Evolutionary conservation across 1,140 invertebrate genomes (phyloP), one percentile per base, ranked within the genome.

Genomic region (Epicauta chinensis): DNA sequence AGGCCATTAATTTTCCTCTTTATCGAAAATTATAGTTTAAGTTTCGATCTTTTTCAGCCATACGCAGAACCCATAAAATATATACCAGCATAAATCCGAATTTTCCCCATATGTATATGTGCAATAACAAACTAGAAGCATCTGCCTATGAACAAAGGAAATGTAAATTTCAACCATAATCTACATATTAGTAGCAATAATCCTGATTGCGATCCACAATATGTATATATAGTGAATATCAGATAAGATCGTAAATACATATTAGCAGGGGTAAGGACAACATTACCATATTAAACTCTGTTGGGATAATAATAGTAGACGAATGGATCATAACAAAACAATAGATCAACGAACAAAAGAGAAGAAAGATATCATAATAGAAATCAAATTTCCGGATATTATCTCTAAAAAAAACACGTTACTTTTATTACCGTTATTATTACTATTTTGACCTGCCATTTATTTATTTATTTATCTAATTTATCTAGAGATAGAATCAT

Each of bases 221-320:
- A 40, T 38, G 36, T 30, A 10, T 4, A 30, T 5, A 4, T 11
- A 34, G 32, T 17, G 46, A 49, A 47, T 34, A 37, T 37, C 11
- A 47, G 46, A 49, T 49, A 49, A 49, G 46, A 49, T 49, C 46
- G 38, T 49, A 49, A 49, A 49, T 49, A 49, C 46, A 49, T 31
- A 49, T 49, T 49, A 40, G 46, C 36, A 38, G 23, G 46, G 29
- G 46, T 16, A 40, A 38, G 37, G 37, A 36, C 16, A n/a, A 40
- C 46, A 49, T 49, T 49, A 49, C 46, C 46, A 49, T 49, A 49
- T 49, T 49, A 49, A 49, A 49, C 46, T 49, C 45, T 47, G 45
- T 37, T 12, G 45, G 45, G 23, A 23, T 23, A 7, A 23, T 23
- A 23, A 7, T 23, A 7, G 23, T 7, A 23, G 23, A 23, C 7